Conservation (phyloP, 2,113 vertebrate species). For the Hemiscyllium ocellatum region DNA sequence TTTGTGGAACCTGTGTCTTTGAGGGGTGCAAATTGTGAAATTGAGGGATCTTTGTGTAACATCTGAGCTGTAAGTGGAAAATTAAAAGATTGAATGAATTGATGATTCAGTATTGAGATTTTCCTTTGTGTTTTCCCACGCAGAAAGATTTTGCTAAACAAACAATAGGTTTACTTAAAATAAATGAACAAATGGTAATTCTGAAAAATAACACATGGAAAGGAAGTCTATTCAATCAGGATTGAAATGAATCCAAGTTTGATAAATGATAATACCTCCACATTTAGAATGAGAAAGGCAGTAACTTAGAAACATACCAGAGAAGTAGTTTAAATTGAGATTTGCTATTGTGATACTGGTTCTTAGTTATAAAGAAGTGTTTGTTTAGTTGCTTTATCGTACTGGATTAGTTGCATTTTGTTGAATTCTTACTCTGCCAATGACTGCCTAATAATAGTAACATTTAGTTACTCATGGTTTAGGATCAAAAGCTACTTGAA, state of each 20-base stretch:
- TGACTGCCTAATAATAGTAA: neutral
- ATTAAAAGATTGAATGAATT: neutral
- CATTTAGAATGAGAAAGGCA: neutral
- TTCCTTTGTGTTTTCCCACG: neutral
- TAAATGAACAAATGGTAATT: neutral
- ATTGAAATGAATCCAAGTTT: neutral
- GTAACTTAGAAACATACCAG: neutral
- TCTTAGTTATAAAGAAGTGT: neutral
- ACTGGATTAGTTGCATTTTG: neutral
- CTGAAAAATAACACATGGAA: neutral
- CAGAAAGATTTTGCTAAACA: neutral
- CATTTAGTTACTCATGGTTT: neutral
- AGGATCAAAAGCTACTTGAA: neutral
- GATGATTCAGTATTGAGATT: neutral
- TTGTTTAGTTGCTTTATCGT: neutral
- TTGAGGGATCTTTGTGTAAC: neutral
- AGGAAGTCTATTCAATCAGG: neutral
- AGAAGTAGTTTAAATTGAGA: neutral
- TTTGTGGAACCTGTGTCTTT: neutral
- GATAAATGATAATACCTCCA: neutral
- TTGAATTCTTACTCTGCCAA: neutral
- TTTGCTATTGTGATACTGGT: neutral
- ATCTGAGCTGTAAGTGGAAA: neutral
- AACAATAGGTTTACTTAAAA: neutral
- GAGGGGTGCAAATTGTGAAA: neutral